Percentiles rank a stretch among this genome's conserved stretches.
These are phyloP conservation scores for Eremobia ochroleuca DNA, from an alignment of 2,888 invertebrate species.

Conservation along the genomic window DNA sequence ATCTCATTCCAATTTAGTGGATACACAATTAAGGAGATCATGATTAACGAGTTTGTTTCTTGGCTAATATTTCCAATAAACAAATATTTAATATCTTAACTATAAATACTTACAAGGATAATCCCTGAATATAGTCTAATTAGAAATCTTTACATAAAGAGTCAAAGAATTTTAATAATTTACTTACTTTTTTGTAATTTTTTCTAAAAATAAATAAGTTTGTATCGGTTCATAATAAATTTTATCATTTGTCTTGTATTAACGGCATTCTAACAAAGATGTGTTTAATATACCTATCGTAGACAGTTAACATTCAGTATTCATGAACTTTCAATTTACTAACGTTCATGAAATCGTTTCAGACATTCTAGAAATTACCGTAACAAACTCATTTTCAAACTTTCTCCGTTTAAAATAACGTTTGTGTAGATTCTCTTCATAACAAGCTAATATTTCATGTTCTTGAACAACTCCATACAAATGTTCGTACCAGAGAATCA, in stretches of 20 bases:
- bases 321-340: slow-evolving; percentile 30
- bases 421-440: slow-evolving; percentile 22
- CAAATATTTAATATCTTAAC: slow-evolving; percentile 22
- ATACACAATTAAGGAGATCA: not conserved
- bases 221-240: slow-evolving; percentile 23
- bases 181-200: not conserved
- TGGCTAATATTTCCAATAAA: slow-evolving; percentile 9
- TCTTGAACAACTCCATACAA: slow-evolving; percentile 27
- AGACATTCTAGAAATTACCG: slow-evolving; percentile 39
- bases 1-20: slow-evolving; percentile 8
- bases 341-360: slow-evolving; percentile 35
- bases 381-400: slow-evolving; percentile 26
- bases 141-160: not conserved
- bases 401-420: slow-evolving; percentile 36
- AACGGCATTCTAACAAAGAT: slow-evolving; percentile 13
- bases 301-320: slow-evolving; percentile 23
- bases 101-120: slow-evolving; percentile 32
- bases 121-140: slow-evolving; percentile 17
- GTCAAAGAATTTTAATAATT: not conserved
- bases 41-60: slow-evolving; percentile 29
- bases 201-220: not conserved
- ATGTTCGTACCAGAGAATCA: slow-evolving; percentile 33
- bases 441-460: slow-evolving; percentile 34
- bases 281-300: not conserved
- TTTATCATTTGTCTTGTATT: slow-evolving; percentile 11